Evolutionary conservation across 1,140 invertebrate genomes (phyloP).

Genomic region (Orchestia grillus): DNA sequence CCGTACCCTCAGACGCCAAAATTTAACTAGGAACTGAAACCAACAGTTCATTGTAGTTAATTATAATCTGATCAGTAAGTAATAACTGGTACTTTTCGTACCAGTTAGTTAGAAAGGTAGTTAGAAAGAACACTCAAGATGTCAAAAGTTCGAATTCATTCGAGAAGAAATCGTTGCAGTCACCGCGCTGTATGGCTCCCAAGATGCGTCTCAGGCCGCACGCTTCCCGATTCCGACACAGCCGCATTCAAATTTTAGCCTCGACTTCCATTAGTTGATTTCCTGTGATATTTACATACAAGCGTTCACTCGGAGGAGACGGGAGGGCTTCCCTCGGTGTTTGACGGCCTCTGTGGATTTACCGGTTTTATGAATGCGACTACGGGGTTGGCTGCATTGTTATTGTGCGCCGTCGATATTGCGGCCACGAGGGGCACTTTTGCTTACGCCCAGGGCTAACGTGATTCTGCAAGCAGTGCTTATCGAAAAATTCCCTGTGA

Average conservation of each 20-base stretch:
- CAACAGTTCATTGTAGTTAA: neutral
- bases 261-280: slow-evolving; percentile 52
- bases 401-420: neutral
- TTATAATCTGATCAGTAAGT: neutral
- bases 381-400: neutral
- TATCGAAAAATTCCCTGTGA: neutral
- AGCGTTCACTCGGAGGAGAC: slow-evolving; percentile 14
- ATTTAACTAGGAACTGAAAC: neutral
- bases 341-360: slow-evolving; percentile 38
- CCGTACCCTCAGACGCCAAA: no score
- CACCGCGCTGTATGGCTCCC: neutral
- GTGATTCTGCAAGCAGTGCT: neutral
- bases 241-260: slow-evolving; percentile 47
- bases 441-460: neutral
- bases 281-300: slow-evolving; percentile 53
- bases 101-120: no score
- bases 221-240: neutral
- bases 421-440: neutral
- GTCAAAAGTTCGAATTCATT: neutral
- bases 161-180: neutral
- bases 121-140: neutral
- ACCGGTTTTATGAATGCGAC: slow-evolving; percentile 7
- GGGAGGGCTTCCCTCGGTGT: neutral
- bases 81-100: neutral
- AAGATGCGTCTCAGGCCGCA: neutral